Evolutionary conservation across 2,888 invertebrate genomes (phyloP).

Genomic region (Tetramorium bicarinatum): DNA sequence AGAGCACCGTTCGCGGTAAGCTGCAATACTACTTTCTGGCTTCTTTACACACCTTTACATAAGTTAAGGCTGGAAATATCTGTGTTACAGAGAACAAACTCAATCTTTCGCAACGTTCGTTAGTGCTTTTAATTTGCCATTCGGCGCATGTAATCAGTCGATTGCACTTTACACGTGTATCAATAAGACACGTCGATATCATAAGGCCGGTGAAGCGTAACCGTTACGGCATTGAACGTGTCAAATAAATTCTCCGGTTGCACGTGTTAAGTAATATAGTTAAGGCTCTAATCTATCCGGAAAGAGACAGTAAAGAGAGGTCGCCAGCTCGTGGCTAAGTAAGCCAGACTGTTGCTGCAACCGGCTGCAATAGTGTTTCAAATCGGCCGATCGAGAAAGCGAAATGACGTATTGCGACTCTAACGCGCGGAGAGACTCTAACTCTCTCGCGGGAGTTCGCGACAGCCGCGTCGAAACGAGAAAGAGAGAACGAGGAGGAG

Average conservation of each 20-base stretch:
- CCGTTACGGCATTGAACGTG: slow-evolving; percentile 37
- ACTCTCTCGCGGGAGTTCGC: slow-evolving; percentile 35
- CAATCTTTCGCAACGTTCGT: slow-evolving; percentile 23
- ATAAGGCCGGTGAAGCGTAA: background rate
- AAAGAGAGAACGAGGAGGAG: background rate
- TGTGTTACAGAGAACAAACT: background rate
- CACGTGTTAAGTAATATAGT: background rate
- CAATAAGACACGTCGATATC: slow-evolving; percentile 18
- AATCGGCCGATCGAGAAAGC: slow-evolving; percentile 48
- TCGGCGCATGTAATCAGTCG: background rate
- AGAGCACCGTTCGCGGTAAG: background rate
- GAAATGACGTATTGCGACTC: slow-evolving; percentile 42
- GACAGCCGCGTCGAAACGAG: slow-evolving; percentile 41
- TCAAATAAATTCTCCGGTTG: slow-evolving; percentile 27
- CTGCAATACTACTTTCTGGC: background rate
- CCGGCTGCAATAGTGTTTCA: background rate
- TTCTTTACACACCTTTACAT: background rate
- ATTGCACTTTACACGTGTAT: background rate
- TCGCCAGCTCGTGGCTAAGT: slow-evolving; percentile 6
- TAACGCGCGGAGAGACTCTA: slow-evolving; percentile 25
- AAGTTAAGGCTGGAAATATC: background rate
- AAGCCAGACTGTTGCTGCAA: slow-evolving; percentile 22
- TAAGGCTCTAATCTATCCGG: background rate
- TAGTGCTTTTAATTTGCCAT: slow-evolving; percentile 13
- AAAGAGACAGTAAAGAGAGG: background rate